A percentile compares a stretch with the other conserved stretches of the same genome.
These are phyloP conservation scores for Mola mola DNA, from an alignment of 2,113 vertebrate species.

Conservation along the genomic window DNA sequence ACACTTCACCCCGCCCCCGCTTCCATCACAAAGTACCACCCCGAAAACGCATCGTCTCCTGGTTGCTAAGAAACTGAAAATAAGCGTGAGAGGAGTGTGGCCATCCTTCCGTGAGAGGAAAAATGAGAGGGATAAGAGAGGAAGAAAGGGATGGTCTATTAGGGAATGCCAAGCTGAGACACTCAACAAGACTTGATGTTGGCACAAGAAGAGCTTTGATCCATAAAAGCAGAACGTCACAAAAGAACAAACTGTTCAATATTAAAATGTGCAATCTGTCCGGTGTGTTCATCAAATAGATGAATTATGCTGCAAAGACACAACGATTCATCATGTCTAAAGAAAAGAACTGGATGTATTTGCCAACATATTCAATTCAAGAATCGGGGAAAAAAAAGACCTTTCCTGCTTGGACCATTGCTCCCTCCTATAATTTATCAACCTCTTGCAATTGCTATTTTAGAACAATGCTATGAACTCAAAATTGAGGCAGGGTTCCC, in stretches of 20 bases:
- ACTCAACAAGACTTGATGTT: constrained; percentile 1
- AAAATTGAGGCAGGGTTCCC: too few species aligned
- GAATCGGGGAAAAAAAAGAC: not conserved
- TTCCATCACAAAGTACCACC: constrained; percentile 55
- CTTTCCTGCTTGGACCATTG: not conserved
- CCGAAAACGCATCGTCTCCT: constrained; percentile 59
- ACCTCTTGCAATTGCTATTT: too few species aligned
- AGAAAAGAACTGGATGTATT: too few species aligned
- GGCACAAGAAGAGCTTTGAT: not conserved
- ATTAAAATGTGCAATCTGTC: not conserved
- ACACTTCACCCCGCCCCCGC: constrained; percentile 45
- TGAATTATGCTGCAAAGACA: too few species aligned
- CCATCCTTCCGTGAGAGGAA: constrained; percentile 40
- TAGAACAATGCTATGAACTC: not conserved
- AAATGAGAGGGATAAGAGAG: constrained; percentile 10
- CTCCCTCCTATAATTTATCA: too few species aligned
- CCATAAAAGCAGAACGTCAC: not conserved
- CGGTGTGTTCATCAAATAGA: too few species aligned
- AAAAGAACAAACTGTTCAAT: not conserved
- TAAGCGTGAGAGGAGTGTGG: constrained; percentile 63
- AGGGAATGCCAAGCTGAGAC: not conserved
- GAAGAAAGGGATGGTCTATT: not conserved
- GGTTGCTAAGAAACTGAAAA: constrained; percentile 81
- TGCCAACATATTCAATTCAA: too few species aligned
- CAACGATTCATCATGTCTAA: too few species aligned